Percentiles rank a stretch among this genome's conserved stretches.
Evolutionary conservation across 2,113 vertebrate species (phyloP).

Genomic region (Caretta caretta): DNA sequence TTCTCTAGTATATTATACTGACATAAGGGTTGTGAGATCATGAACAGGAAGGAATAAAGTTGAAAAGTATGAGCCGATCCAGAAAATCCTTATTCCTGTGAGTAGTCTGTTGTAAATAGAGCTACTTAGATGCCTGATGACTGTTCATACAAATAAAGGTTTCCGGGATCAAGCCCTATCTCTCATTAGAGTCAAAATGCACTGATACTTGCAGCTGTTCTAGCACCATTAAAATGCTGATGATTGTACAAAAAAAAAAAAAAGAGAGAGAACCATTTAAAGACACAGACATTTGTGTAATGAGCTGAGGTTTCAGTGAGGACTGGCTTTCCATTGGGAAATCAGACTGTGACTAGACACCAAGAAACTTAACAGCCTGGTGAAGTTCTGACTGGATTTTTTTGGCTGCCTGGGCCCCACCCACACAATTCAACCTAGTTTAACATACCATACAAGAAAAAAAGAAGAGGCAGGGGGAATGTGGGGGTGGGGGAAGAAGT

Average conservation of each 20-base stretch:
- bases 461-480: not conserved
- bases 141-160: not conserved
- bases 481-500: not conserved
- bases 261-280: not conserved
- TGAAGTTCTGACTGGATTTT: fast-evolving
- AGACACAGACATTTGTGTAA: fast-evolving
- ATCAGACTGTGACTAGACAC: not conserved
- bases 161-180: not conserved
- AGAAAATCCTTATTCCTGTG: not conserved
- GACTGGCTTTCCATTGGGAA: not conserved
- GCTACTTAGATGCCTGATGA: not conserved
- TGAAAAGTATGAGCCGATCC: not conserved
- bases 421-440: not conserved
- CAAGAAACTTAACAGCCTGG: not conserved
- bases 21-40: constrained; percentile 10
- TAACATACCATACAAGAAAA: not conserved
- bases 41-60: not conserved
- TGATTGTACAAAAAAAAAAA: not conserved
- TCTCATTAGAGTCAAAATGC: not conserved
- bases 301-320: not conserved
- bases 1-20: not conserved
- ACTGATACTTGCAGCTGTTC: not conserved
- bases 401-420: not conserved
- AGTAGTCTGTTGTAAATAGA: not conserved
- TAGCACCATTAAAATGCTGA: not conserved